A percentile compares a stretch with the other conserved stretches of the same genome.
phyloP scores from a whole-genome alignment of 2,113 vertebrate species.

The Gallinago media region DNA sequence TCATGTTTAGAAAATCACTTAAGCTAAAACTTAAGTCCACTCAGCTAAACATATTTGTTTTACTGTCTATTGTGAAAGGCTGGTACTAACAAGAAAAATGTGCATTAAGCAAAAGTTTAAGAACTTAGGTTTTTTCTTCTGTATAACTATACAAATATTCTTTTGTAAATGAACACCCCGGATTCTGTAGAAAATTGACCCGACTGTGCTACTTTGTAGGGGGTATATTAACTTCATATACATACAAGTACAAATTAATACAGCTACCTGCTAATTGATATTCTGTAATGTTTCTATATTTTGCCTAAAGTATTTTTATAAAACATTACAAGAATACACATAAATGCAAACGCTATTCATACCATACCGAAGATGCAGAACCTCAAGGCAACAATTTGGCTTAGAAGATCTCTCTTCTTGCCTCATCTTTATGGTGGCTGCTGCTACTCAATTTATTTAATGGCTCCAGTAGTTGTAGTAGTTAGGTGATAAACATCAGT shows the following conservation, averaged over 20 bases:
- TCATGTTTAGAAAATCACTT: neutral
- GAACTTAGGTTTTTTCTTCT: neutral
- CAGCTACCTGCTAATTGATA: neutral
- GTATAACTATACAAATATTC: neutral
- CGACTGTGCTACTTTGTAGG: neutral
- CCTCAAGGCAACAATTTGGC: neutral
- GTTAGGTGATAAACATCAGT: neutral
- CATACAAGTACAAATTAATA: neutral
- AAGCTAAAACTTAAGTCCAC: neutral
- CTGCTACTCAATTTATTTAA: neutral
- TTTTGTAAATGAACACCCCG: neutral
- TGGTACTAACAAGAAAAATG: neutral
- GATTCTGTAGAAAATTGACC: neutral
- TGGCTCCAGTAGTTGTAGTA: neutral
- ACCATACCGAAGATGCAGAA: neutral
- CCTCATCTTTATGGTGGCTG: neutral
- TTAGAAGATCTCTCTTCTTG: neutral
- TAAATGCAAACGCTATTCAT: neutral
- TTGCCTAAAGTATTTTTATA: neutral
- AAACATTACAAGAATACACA: neutral
- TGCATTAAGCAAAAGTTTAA: neutral
- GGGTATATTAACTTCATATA: neutral
- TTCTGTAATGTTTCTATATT: neutral
- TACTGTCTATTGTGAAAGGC: neutral
- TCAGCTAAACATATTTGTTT: neutral